Evolutionary conservation across 2,888 invertebrate species (phyloP), one percentile per base, ranked within the genome.

Genomic region (Holacanthella duospinosa): DNA sequence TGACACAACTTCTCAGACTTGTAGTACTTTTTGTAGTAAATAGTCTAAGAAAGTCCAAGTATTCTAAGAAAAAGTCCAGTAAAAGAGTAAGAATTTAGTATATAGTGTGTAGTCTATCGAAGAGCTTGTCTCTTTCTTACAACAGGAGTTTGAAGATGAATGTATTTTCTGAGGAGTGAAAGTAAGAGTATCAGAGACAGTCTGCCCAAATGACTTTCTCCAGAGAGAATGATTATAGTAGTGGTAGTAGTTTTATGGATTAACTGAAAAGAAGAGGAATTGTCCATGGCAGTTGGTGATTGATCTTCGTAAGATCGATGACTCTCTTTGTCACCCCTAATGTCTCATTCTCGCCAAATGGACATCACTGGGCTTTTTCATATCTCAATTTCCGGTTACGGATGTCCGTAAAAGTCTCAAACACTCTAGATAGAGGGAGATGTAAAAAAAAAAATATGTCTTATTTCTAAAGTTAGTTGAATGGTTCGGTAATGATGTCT

Each of bases 281-380:
- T 69, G 69, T 66, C 66, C 60, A 44, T 67, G 68, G 66, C 67
- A 70, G 67, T 66, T 65, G 61, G 69, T 72, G 72, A 72, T 72
- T 68, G 72, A 72, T 72, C 68, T 71, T 48, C 61, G 56, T 61
- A 72, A 71, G 72, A 72, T 71, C 68, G 71, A 72, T 71, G 71
- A 70, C 71, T 72, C n/a, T 48, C 48, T 21, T 48, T 21, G 6
- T 16, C 36, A 36, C 16, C 66, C 68, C 72, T 72, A 71, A 72
- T 72, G 71, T 72, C 68, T 70, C 71, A 70, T 68, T 69, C 71
- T 62, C 69, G 67, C 64, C 60, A 28, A 58, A 68, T 48, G 48
- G 48, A 48, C 48, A 48, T 36, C 36, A 36, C 36, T 16, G 16
- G 36, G n/a, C 36, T 36, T 12, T 36, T 16, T 36, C 36, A 6